Base-by-base conservation (phyloP, 1,140 invertebrate genomes). In the Drosophila sp. region DNA sequence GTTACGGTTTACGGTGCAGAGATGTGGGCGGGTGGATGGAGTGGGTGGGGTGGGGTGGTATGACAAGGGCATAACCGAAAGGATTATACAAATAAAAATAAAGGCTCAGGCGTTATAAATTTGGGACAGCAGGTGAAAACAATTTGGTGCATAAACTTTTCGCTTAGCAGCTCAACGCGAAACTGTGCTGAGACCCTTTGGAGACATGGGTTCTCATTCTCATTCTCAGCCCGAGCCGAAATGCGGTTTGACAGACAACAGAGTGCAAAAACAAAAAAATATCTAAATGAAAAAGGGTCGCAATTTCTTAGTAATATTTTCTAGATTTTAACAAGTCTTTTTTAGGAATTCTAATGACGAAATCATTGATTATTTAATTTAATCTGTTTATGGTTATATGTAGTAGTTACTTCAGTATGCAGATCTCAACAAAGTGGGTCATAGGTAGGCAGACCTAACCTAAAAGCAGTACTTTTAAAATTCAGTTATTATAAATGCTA, bases 51-150 rank as follows among this genome's bases (percentile, higher is more conserved):
- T 10, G 32, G 70, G 38, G 25, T 50, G 71, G 60, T 38, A 38
- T 61, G 68, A 58, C 44, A 50, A 50, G 44, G 44, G 44, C 66
- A 79, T 72, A 79, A 82, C 67, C 79, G 76, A 87, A 87, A 87
- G 84, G 83, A 87, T 87, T 87, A 87, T 87, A 87, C 79, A 87
- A 87, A 87, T 87, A 87, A 87, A 84, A 87, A 87, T 82, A 87
- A 87, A 82, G 60, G 38, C 65, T 61, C 72, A 55, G 80, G 66
- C 66, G 84, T 80, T 87, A 87, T 87, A 87, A 87, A 87, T 87
- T 83, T 84, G 76, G 76, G 80, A 89, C 83, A 87, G 76, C 83
- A 87, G 83, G 83, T 87, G 83, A 87, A 89, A 87, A 87, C 83
- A 87, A 87, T 87, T 87, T 87, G 80, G 84, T 82, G 76, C 80